A percentile compares a stretch with the other conserved stretches of the same genome.
Evolutionary conservation across 1,140 invertebrate species (phyloP).

Genomic region (Pogonomyrmex californicus): DNA sequence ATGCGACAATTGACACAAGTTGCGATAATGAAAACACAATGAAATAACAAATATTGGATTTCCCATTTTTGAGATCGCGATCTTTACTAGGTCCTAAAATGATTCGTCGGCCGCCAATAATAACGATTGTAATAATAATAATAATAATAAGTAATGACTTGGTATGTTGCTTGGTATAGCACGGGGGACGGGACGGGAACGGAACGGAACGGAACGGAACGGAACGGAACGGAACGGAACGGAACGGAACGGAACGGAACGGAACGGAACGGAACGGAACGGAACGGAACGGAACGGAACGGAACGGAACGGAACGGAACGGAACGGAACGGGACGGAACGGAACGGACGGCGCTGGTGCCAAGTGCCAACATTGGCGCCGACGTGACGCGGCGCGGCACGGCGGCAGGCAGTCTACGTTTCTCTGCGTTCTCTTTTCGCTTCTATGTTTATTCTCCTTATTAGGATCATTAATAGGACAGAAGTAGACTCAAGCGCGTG

Average conservation of each 20-base stretch:
- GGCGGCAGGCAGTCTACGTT: slow-evolving; percentile 81
- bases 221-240: no score
- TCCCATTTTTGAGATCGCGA: background rate
- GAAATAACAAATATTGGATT: background rate
- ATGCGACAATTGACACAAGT: background rate
- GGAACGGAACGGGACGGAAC: no score
- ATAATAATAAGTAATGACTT: no score
- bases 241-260: no score
- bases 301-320: no score
- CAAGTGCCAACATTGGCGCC: background rate
- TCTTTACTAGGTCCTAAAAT: background rate
- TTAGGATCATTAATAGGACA: slow-evolving; percentile 49
- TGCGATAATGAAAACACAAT: background rate
- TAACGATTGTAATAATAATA: background rate
- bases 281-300: no score
- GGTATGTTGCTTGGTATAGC: no score
- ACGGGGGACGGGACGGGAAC: no score
- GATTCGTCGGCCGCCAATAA: background rate
- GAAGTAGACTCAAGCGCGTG: background rate
- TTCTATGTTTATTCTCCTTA: slow-evolving; percentile 52
- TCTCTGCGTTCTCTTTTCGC: background rate
- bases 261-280: no score
- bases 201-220: no score
- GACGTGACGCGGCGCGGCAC: background rate
- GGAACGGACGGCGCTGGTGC: no score